A percentile compares a stretch with the other conserved stretches of the same genome.
Conservation (phyloP, 1,140 invertebrate genomes). For the Zaprionus ghesquierei region DNA sequence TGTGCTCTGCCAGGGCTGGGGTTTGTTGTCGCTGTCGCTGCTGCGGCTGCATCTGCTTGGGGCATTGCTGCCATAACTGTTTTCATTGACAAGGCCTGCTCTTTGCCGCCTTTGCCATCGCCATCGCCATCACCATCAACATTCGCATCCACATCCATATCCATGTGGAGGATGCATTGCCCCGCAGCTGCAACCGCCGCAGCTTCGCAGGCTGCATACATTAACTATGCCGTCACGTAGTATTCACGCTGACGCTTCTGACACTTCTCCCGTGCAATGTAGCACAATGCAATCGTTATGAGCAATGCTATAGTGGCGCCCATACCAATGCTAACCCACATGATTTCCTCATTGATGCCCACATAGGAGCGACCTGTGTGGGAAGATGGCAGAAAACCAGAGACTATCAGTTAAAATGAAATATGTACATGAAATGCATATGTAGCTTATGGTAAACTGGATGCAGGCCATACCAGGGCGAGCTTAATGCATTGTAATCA, state of each 20-base stretch:
- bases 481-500: slow-evolving; percentile 4
- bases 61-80: background rate
- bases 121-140: background rate
- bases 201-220: slow-evolving; percentile 58
- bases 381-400: background rate
- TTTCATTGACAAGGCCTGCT: slow-evolving; percentile 22
- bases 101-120: background rate
- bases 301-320: slow-evolving; percentile 91
- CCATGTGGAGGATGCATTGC: slow-evolving; percentile 41
- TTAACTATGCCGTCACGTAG: slow-evolving; percentile 87
- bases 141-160: slow-evolving; percentile 11
- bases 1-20: background rate
- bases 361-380: slow-evolving; percentile 88
- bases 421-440: background rate
- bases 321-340: slow-evolving; percentile 93
- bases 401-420: background rate
- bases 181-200: background rate
- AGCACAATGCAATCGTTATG: slow-evolving; percentile 91
- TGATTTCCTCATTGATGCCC: slow-evolving; percentile 92
- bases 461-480: background rate
- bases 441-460: background rate
- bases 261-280: slow-evolving; percentile 90
- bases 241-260: slow-evolving; percentile 87
- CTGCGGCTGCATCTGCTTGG: background rate
- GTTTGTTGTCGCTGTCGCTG: background rate